Conservation (phyloP, 2,888 invertebrate species). For the Syritta pipiens region DNA sequence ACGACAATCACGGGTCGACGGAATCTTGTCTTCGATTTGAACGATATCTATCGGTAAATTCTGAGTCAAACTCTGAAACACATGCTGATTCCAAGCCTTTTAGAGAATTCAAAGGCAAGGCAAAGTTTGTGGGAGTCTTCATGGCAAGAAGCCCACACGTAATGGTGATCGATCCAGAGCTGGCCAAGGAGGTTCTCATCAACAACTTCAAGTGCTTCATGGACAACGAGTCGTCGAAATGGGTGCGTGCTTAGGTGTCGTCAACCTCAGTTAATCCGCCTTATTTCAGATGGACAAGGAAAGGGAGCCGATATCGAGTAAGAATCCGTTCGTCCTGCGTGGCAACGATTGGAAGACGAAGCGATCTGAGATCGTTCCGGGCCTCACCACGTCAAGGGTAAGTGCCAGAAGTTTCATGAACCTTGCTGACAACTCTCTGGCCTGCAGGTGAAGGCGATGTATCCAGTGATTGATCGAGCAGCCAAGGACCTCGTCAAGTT, state of each 20-base stretch:
- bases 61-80: too few species aligned
- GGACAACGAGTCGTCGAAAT: conserved; percentile 73
- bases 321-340: conserved; percentile 72
- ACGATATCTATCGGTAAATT: conserved; percentile 77
- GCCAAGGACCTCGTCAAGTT: conserved; percentile 35
- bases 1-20: conserved; percentile 71
- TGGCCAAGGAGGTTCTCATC: conserved; percentile 77
- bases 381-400: conserved; percentile 59
- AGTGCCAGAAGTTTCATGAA: background rate
- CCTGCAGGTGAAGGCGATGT: conserved; percentile 68
- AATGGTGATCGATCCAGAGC: conserved; percentile 77
- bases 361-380: conserved; percentile 70
- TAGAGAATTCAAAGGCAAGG: conserved; percentile 74
- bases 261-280: background rate
- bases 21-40: conserved; percentile 75
- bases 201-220: conserved; percentile 77
- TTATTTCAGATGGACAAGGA: conserved; percentile 40
- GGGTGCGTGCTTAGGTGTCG: conserved; percentile 36
- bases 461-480: conserved; percentile 48
- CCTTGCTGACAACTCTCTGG: background rate
- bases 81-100: background rate
- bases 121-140: conserved; percentile 78
- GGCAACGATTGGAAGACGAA: conserved; percentile 73
- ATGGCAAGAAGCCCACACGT: conserved; percentile 76
- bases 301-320: conserved; percentile 71